Base-by-base conservation (phyloP, 2,888 invertebrate species). In the Notocelia uddmanniana region DNA sequence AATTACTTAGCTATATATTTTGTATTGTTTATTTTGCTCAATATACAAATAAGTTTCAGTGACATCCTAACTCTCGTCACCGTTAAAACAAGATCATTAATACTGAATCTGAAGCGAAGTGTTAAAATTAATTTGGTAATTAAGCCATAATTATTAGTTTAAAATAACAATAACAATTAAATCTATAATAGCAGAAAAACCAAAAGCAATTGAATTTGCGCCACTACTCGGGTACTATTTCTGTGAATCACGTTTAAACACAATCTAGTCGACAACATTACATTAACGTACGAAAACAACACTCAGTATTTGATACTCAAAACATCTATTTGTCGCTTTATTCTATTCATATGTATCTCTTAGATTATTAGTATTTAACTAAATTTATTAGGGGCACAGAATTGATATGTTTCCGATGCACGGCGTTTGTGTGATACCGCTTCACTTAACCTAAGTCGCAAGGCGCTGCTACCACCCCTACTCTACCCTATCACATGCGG, bases 361-460 rank as follows among this genome's bases (percentile, higher is more conserved):
- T 93, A 93, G 89, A 89, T 91, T 72, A 68, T 72, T 92, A 92
- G 86, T 90, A 90, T 84, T 92, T 90, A 92, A 90, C 88, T 93
- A 92, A 89, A 88, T 90, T 93, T 93, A 95, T 95, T 95, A 95
- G 96, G 96, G 96, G 96, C 96, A 96, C 96, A 95, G 95, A 95
- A 95, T 95, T 96, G 96, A 96, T 96, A 96, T 96, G 96, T 96
- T 96, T 96, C 91, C 95, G 95, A 95, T 95, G 95, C 86, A 94
- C 95, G 95, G 95, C 94, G 95, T 95, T 95, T 95, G 95, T 95
- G 94, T 94, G 89, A 87, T 93, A 93, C 93, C 93, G 93, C 86
- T 90, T 92, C 88, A 89, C 93, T 93, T 93, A 93, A 90, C 87
- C 93, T 93, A 93, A 90, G 87, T 92, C 91, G 91, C 92, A 92